A percentile compares a stretch with the other conserved stretches of the same genome.
Conservation (phyloP, 2,797 vertebrate species). For the Microctenopoma stevenorrisi region DNA sequence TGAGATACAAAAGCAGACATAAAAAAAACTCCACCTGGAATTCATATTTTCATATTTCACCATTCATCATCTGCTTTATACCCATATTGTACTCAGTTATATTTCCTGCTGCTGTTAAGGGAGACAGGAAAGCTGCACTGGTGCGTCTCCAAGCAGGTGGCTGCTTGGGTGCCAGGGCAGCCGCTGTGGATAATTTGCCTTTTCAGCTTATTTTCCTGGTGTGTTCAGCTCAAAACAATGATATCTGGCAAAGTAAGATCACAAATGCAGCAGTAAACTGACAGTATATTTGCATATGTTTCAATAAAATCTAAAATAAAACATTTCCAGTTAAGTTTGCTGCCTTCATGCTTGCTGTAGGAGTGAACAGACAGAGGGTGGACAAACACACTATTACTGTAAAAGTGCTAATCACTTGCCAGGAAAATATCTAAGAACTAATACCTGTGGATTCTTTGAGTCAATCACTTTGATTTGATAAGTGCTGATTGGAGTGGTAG, state of each 20-base stretch:
- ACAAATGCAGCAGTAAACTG: constrained; percentile 25
- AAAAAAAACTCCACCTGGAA: constrained; percentile 50
- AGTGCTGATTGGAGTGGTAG: constrained; percentile 1
- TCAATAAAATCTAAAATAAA: not conserved
- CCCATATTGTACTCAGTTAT: constrained; percentile 47
- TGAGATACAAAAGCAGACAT: constrained; percentile 47
- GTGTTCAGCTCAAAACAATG: constrained; percentile 45
- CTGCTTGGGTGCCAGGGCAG: constrained; percentile 35
- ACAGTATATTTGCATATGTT: constrained; percentile 7
- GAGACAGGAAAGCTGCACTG: constrained; percentile 23
- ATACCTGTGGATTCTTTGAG: constrained; percentile 14
- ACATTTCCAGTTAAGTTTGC: constrained; percentile 5
- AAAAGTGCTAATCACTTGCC: constrained; percentile 20
- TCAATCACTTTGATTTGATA: constrained; percentile 3
- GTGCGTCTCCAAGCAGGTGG: constrained; percentile 52
- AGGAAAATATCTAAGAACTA: constrained; percentile 8
- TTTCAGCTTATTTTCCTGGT: constrained; percentile 49
- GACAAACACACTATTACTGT: constrained; percentile 14
- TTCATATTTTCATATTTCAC: constrained; percentile 52
- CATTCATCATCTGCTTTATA: constrained; percentile 67
- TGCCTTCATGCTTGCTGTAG: constrained; percentile 16
- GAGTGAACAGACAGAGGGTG: not conserved
- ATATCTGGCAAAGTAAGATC: constrained; percentile 22
- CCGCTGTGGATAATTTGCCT: constrained; percentile 49
- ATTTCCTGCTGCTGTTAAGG: constrained; percentile 43